Evolutionary conservation across 2,888 invertebrate genomes (phyloP).

Genomic region (Crematogaster levior): DNA sequence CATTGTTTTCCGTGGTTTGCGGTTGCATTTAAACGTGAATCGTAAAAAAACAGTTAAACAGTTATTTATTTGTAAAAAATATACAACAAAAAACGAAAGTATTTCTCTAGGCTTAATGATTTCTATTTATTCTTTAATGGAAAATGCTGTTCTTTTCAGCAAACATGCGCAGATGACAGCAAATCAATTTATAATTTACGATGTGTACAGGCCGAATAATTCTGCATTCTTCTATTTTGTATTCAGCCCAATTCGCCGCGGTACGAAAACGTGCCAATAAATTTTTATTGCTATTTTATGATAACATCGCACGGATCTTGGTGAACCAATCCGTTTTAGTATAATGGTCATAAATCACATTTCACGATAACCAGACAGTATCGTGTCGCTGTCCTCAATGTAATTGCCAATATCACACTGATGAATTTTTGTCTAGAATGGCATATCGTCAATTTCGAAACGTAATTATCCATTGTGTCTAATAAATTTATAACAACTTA

Average conservation of each 20-base stretch:
- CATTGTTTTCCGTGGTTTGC: slow-evolving; percentile 31
- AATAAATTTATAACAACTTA: neutral
- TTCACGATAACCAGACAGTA: slow-evolving; percentile 70
- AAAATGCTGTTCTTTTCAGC: neutral
- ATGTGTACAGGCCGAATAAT: neutral
- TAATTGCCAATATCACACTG: slow-evolving; percentile 65
- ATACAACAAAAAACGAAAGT: neutral
- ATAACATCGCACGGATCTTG: slow-evolving; percentile 78
- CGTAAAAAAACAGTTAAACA: neutral
- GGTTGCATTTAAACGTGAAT: neutral
- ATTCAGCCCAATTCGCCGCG: slow-evolving; percentile 40
- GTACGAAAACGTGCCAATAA: slow-evolving; percentile 80
- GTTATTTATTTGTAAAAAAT: neutral
- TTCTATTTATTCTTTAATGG: neutral
- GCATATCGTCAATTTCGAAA: slow-evolving; percentile 12
- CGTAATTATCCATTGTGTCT: slow-evolving; percentile 8
- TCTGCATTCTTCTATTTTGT: slow-evolving; percentile 56
- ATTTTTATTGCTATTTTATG: slow-evolving; percentile 84
- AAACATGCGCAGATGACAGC: neutral
- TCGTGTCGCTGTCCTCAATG: slow-evolving; percentile 56
- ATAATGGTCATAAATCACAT: slow-evolving; percentile 80
- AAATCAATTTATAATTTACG: slow-evolving; percentile 21
- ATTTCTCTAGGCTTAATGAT: neutral
- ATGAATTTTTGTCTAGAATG: slow-evolving; percentile 66
- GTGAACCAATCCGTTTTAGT: slow-evolving; percentile 81